Base-by-base conservation (phyloP, 2,888 invertebrate species). In the Ennomos fuscantarius region DNA sequence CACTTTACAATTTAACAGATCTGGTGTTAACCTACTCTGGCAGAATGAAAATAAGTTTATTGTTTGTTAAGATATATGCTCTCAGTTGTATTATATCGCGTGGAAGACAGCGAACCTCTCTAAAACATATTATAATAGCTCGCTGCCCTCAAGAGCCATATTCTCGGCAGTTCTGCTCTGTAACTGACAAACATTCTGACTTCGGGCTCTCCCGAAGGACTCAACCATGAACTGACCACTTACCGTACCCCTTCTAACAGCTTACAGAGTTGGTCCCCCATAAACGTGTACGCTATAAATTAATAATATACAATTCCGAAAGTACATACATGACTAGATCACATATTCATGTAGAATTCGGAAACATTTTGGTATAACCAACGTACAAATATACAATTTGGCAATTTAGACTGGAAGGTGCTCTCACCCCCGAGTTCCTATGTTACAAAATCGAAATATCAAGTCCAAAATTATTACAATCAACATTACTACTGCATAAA, bases 321-420 rank as follows among this genome's bases (percentile, higher is more conserved):
- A 91, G 89, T 87, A 91, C 91, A 89, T 91, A 92, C 91, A 90
- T 80, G 92, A 91, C 92, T 92, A 92, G 92, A 92, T 91, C 84
- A 87, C 84, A 89, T 91, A 86, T 89, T 90, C 92, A 92, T 92
- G 92, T 84, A 92, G 90, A 89, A 89, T 92, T 92, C 92, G 91
- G 92, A 92, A 91, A 84, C 73, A 88, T 87, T 91, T 90, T 89
- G 90, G 89, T 89, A 89, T 86, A 89, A 84, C 87, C 79, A 76
- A 86, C 82, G 67, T 85, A 87, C 84, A 82, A 84, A 84, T 82
- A 84, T 82, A 89, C 83, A 87, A 87, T 89, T 89, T 89, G 90
- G 90, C 89, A 87, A 89, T 83, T 79, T 77, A 73, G 78, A 76
- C 75, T 58, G 62, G 74, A 74, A 79, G 75, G 67, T 65, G 54